phyloP scores from a whole-genome alignment of 1,140 invertebrate species.

The Drosophila cardini region DNA sequence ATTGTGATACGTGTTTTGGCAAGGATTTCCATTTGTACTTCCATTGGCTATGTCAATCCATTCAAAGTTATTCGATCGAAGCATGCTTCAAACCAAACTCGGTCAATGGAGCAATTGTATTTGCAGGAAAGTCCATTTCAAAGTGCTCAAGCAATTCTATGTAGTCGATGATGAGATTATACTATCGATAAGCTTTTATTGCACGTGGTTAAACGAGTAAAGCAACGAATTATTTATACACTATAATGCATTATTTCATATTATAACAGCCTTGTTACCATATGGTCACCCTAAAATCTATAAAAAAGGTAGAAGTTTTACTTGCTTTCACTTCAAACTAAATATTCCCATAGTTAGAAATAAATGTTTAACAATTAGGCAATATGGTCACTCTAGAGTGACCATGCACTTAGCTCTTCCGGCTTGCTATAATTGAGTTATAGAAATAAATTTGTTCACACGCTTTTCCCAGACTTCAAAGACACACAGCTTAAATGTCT shows the following conservation, averaged over 20 bases:
- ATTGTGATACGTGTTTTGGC: conserved; percentile 79
- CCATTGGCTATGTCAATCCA: conserved; percentile 24
- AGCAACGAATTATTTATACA: neutral
- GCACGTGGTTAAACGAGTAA: neutral
- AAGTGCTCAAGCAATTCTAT: neutral
- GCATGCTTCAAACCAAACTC: conserved; percentile 53
- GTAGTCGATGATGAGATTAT: neutral
- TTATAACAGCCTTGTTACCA: no score
- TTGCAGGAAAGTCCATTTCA: conserved; percentile 20
- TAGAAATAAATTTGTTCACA: conserved; percentile 21
- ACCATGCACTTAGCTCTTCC: neutral
- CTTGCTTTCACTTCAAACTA: no score
- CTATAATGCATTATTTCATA: neutral
- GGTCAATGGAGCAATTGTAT: conserved; percentile 70
- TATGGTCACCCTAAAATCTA: no score
- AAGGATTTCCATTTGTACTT: conserved; percentile 37
- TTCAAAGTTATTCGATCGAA: conserved; percentile 62
- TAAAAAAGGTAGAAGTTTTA: no score
- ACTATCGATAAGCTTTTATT: conserved; percentile 25
- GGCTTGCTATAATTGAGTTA: neutral
- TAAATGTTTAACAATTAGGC: no score
- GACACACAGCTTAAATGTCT: conserved; percentile 19
- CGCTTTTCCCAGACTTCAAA: neutral
- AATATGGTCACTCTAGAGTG: no score
- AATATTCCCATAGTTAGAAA: no score